A percentile compares a stretch with the other conserved stretches of the same genome.
Evolutionary conservation across 23 tunicate genomes (phyloP).

Genomic region (Diplosoma virens): DNA sequence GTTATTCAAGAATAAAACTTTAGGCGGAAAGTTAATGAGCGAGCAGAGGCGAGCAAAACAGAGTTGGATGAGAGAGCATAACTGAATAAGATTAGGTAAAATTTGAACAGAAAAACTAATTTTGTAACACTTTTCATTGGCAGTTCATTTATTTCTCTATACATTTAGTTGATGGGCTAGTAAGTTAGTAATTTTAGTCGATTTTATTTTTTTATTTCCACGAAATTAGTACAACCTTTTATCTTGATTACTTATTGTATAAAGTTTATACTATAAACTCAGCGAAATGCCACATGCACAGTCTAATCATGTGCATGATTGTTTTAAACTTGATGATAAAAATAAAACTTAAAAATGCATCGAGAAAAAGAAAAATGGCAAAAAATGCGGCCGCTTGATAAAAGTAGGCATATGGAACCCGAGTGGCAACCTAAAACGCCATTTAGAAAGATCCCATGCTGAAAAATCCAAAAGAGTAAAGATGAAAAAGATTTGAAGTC

Average conservation of each 20-base stretch:
- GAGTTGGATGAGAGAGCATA: too few relatives aligned
- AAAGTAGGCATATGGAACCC: neutral
- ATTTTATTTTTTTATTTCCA: neutral
- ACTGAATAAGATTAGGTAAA: too few relatives aligned
- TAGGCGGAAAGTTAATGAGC: neutral
- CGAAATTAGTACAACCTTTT: too few relatives aligned
- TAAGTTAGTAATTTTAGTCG: neutral
- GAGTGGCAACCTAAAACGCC: slow-evolving; percentile 4
- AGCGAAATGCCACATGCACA: too few relatives aligned
- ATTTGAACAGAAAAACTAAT: too few relatives aligned
- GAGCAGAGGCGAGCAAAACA: neutral
- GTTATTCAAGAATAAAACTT: neutral
- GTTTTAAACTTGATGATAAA: neutral
- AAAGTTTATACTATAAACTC: too few relatives aligned
- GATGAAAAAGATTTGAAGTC: neutral
- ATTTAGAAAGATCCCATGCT: neutral
- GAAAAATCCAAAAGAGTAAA: neutral
- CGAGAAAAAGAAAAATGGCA: neutral
- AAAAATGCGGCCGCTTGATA: neutral
- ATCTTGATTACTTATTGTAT: too few relatives aligned
- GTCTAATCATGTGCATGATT: too few relatives aligned
- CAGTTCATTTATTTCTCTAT: neutral
- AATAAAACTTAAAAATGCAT: neutral
- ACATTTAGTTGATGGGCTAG: neutral
- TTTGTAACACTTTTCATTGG: too few relatives aligned